These are phyloP conservation scores for Zaprionus gabonicus DNA, from an alignment of 1,140 invertebrate genomes.

Conservation along the genomic window DNA sequence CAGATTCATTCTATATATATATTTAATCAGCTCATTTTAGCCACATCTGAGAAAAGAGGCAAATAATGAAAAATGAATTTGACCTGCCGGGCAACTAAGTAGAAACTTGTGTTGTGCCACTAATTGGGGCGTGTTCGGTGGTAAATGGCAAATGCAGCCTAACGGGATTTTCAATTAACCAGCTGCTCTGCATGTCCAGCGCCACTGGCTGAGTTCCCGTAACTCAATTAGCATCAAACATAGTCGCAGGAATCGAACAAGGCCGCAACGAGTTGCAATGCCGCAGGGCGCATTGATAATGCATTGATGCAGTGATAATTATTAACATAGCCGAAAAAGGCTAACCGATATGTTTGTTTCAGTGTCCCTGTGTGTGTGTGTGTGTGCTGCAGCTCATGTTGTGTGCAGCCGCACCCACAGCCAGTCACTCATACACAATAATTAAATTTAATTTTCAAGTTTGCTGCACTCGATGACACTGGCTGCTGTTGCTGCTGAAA, in stretches of 20 bases:
- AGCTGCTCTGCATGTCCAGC: not conserved
- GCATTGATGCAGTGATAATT: not conserved
- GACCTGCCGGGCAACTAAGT: not conserved
- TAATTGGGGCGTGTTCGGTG: not conserved
- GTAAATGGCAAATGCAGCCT: slow-evolving; percentile 4
- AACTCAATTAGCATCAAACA: not conserved
- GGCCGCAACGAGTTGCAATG: not conserved
- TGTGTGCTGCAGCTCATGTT: slow-evolving; percentile 8
- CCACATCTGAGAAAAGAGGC: not conserved
- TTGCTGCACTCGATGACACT: slow-evolving; percentile 6
- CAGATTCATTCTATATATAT: not conserved
- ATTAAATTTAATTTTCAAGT: slow-evolving; percentile 42
- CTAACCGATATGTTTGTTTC: too few relatives aligned
- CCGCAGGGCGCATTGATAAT: not conserved
- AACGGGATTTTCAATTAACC: slow-evolving; percentile 1
- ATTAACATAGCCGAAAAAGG: not conserved
- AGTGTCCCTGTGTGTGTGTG: not conserved
- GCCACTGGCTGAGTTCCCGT: not conserved
- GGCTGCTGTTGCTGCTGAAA: slow-evolving; percentile 16
- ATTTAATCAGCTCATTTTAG: not conserved
- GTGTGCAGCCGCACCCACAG: not conserved
- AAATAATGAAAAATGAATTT: not conserved
- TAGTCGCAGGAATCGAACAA: not conserved
- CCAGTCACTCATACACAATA: not conserved
- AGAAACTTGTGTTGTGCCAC: not conserved